Percentiles rank a stretch among this genome's conserved stretches.
phyloP scores from a whole-genome alignment of 2,888 invertebrate species.

The Myathropa florea region DNA sequence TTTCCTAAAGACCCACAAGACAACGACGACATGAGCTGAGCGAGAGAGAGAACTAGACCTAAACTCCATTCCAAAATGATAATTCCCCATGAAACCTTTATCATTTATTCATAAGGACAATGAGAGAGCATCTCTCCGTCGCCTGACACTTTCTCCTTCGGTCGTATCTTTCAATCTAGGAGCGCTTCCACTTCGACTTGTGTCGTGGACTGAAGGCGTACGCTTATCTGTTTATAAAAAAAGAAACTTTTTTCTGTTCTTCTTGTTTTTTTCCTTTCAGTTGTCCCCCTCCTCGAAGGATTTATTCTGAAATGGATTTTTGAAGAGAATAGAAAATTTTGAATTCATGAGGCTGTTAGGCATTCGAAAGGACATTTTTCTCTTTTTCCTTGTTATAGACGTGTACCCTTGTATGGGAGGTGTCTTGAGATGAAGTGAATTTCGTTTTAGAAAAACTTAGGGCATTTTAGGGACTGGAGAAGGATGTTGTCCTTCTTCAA shows the following conservation, averaged over 20 bases:
- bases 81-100: constrained; percentile 19
- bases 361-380: background rate
- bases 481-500: too few relatives aligned
- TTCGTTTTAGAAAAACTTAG: background rate
- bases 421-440: background rate
- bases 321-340: constrained; percentile 24
- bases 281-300: background rate
- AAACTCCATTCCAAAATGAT: constrained; percentile 5
- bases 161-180: background rate
- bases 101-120: constrained; percentile 24
- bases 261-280: too few relatives aligned
- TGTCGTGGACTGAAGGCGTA: background rate
- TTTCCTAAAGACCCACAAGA: background rate
- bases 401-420: background rate
- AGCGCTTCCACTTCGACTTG: background rate
- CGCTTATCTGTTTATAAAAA: background rate
- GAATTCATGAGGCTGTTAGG: background rate
- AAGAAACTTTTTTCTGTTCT: background rate
- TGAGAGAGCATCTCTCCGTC: background rate
- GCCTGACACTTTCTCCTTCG: background rate
- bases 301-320: background rate
- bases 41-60: background rate
- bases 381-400: background rate
- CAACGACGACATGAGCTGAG: background rate
- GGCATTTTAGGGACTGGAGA: too few relatives aligned